Conservation (phyloP, 2,888 invertebrate species). For the Drosophila hamatofila region DNA sequence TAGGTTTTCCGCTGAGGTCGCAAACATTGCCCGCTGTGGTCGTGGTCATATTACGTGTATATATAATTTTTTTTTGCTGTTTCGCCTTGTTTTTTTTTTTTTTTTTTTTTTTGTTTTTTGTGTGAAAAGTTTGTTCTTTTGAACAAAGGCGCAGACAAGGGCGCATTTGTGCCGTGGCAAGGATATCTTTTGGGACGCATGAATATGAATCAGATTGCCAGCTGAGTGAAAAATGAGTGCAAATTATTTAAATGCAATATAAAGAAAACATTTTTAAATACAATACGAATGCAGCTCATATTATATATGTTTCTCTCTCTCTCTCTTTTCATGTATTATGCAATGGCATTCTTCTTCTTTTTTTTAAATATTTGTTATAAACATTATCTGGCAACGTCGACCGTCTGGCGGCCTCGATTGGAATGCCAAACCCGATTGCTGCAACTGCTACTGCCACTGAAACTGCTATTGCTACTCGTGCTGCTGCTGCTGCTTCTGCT, state of each 20-base stretch:
- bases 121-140: constrained; percentile 73
- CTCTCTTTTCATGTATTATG: constrained; percentile 42
- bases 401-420: constrained; percentile 70
- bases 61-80: constrained; percentile 37
- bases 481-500: constrained; percentile 36
- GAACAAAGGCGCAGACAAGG: constrained; percentile 58
- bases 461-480: constrained; percentile 49
- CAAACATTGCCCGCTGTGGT: constrained; percentile 48
- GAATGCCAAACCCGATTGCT: constrained; percentile 32
- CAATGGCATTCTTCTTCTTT: not conserved
- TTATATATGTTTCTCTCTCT: constrained; percentile 4
- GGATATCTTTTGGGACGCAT: constrained; percentile 50
- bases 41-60: constrained; percentile 36
- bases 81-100: constrained; percentile 23
- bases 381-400: constrained; percentile 65
- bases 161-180: constrained; percentile 40
- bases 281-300: constrained; percentile 37
- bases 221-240: constrained; percentile 58
- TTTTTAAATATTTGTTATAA: constrained; percentile 50
- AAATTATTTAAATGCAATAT: constrained; percentile 71
- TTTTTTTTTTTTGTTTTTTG: constrained; percentile 22
- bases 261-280: constrained; percentile 43
- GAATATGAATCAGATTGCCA: constrained; percentile 54
- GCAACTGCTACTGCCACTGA: constrained; percentile 29
- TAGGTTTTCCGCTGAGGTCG: constrained; percentile 74